Evolutionary conservation across 1,140 invertebrate species (phyloP), one percentile per base, ranked within the genome.

Genomic region (Diachasmimorpha longicaudata): DNA sequence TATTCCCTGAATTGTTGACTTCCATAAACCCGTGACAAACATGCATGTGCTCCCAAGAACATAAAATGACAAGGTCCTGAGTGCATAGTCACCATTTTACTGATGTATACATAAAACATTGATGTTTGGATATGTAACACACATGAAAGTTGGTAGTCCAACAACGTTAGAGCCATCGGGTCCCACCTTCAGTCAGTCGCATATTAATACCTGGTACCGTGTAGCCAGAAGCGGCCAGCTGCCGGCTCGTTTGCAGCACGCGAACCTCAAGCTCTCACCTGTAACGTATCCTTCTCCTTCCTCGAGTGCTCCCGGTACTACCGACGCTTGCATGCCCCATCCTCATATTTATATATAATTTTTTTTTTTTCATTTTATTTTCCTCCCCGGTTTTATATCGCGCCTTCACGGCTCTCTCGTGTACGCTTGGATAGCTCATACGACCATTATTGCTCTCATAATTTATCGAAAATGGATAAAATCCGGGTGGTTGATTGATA

Each of bases 201-300:
- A 85, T 87, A 87, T 87, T 85, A 87, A 87, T 86, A 85, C 80
- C 78, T 71, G 75, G 71, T 80, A 81, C 77, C 80, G 76, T 81
- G 79, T 81, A 85, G 84, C 84, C 85, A 85, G 80, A 63, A 85
- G 80, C 79, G 81, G 81, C 77, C 86, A 87, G 85, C 85, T 87
- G 85, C 86, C 82, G 83, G 81, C 84, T 87, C 84, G 85, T 87
- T 87, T 85, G 82, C 84, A 84, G 83, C 87, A 86, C 85, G 87
- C 87, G 82, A 86, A 81, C 82, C 72, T 77, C 77, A 79, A 82
- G 81, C 85, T 86, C 86, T 88, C 87, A 88, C 87, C 87, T 88
- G 87, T 88, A 87, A 87, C 85, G 83, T 81, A 67, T 75, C 73
- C 55, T 72, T 71, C 71, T 75, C 71, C 74, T 78, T 72, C 72